These are phyloP conservation scores for Passer montanus DNA, from an alignment of 2,113 vertebrate species.

Conservation along the genomic window DNA sequence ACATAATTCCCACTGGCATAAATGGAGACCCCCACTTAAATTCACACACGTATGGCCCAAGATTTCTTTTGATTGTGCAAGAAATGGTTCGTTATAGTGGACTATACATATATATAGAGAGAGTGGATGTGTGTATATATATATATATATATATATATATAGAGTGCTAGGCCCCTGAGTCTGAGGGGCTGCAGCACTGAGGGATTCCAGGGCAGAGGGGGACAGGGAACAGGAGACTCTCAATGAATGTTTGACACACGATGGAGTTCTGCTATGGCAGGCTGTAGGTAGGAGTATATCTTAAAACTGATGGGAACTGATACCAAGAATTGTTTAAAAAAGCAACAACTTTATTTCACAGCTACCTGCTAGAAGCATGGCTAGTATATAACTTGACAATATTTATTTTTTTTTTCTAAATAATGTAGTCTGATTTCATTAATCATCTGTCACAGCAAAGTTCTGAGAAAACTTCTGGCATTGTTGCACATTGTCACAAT, in stretches of 20 bases:
- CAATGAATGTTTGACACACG: not conserved
- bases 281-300: not conserved
- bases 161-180: not conserved
- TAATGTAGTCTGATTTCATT: not conserved
- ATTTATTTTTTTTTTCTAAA: not conserved
- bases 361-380: not conserved
- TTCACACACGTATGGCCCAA: not conserved
- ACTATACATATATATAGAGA: not conserved
- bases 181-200: not conserved
- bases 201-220: not conserved
- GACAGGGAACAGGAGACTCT: not conserved
- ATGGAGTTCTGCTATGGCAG: not conserved
- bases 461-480: not conserved
- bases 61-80: not conserved
- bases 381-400: not conserved
- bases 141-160: not conserved
- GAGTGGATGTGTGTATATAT: not conserved
- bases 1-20: not conserved
- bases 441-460: not conserved
- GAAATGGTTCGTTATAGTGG: not conserved
- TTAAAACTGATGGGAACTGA: not conserved
- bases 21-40: not conserved
- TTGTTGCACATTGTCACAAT: not conserved
- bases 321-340: not conserved
- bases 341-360: not conserved